Base-by-base conservation (phyloP, 2,888 invertebrate species). In the Aleiodes testaceus region DNA sequence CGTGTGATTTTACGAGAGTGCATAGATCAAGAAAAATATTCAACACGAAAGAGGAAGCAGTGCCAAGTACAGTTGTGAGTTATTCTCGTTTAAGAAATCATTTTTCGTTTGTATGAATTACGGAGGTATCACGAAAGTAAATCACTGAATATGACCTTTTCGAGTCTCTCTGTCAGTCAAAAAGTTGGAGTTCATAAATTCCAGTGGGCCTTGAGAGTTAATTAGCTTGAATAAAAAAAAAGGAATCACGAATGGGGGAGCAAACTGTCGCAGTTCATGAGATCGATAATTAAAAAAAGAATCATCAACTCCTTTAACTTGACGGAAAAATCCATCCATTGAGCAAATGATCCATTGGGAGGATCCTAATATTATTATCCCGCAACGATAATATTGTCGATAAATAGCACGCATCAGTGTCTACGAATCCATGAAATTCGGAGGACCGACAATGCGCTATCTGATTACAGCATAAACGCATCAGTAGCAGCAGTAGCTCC, bases 41-140 rank as follows among this genome's bases (percentile, higher is more conserved):
- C 22, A 53, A 53, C 53, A 59, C 36, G 42, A 59, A 42, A 59
- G 14, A 6, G 11, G 11, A 42, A 42, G 11, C 16, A 59, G 59
- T 59, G 59, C 59, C 59, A 59, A 59, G 59, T 59, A 59, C 59
- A 16, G 14, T n/a, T n/a, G n/a, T 42, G 18, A 59, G 30, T 59
- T 59, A 42, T 42, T 59, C 36, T 16, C 26, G 36, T 36, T n/a
- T 9, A 36, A 36, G 36, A 36, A 36, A 36, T 36, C 36, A 36
- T 36, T 36, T 36, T 36, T 36, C 6, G 36, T 36, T 36, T 36
- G 7, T 36, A 36, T 36, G 36, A 36, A 36, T 36, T 36, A 36
- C 18, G 1, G 18, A 26, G 12, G 6, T n/a, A 52, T 52, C 52
- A 52, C 20, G 52, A 20, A 52, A 11, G 52, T 52, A 22, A 52